Evolutionary conservation across 2,113 vertebrate genomes (phyloP).

Genomic region (Pedionomus torquatus): DNA sequence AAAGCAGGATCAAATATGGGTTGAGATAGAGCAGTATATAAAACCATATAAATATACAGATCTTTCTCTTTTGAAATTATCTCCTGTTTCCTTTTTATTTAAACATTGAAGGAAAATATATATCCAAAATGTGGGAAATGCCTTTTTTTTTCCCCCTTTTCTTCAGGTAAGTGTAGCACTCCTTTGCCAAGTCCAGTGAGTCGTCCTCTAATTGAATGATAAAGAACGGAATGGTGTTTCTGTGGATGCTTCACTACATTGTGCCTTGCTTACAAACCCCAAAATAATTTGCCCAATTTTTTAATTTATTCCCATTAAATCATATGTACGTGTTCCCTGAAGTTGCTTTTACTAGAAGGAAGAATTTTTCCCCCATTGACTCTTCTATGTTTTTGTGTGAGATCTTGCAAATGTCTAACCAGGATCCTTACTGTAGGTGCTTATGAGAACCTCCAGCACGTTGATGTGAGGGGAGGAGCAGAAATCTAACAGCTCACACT

Average conservation of each 20-base stretch:
- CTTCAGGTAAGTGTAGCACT: not conserved
- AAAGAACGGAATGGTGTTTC: not conserved
- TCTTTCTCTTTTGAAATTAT: not conserved
- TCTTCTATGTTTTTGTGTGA: not conserved
- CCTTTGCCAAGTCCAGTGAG: not conserved
- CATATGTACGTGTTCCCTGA: not conserved
- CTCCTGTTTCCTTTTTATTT: not conserved
- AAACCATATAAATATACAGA: not conserved
- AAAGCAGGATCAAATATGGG: not conserved
- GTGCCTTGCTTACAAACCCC: not conserved
- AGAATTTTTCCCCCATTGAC: not conserved
- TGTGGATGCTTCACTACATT: not conserved
- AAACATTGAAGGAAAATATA: not conserved
- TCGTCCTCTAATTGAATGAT: not conserved
- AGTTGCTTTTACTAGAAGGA: not conserved
- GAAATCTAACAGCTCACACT: slow-evolving; percentile 28
- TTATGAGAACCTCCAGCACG: not conserved
- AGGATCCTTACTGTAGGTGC: not conserved
- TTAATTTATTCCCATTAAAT: not conserved
- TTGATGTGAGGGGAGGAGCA: slow-evolving; percentile 43
- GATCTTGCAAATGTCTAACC: not conserved
- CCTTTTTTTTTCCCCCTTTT: not conserved
- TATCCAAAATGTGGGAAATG: not conserved
- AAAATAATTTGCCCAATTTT: not conserved
- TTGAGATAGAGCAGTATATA: not conserved